Conservation (phyloP, 2,888 invertebrate species). For the Hanleya hanleyi region DNA sequence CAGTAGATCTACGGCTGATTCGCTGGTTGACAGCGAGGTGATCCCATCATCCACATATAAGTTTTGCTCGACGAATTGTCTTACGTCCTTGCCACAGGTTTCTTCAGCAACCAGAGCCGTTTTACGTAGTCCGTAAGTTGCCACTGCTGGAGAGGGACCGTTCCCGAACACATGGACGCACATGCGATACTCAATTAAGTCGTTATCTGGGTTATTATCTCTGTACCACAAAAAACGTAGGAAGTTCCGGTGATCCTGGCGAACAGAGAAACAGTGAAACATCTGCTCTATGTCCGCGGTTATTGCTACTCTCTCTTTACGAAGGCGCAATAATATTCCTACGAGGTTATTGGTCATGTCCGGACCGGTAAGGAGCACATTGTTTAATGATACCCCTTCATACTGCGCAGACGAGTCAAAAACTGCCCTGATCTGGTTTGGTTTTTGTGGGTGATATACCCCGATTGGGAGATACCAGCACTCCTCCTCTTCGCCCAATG, state of each 20-base stretch:
- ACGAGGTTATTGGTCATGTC: too few species aligned
- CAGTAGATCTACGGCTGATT: slow-evolving; percentile 32
- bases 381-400: too few species aligned
- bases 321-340: too few species aligned
- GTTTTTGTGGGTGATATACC: too few species aligned
- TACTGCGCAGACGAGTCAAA: too few species aligned
- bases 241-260: slow-evolving; percentile 18
- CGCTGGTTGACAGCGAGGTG: slow-evolving; percentile 19
- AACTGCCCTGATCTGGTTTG: too few species aligned
- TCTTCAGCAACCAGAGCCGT: slow-evolving; percentile 11
- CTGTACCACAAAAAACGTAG: slow-evolving; percentile 21
- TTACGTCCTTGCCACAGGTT: slow-evolving; percentile 23
- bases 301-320: too few species aligned
- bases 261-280: slow-evolving; percentile 23
- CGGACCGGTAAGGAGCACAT: too few species aligned
- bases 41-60: slow-evolving; percentile 47
- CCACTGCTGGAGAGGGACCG: slow-evolving; percentile 21
- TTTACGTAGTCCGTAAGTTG: slow-evolving; percentile 15
- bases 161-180: slow-evolving; percentile 34
- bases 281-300: slow-evolving; percentile 28
- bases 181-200: slow-evolving; percentile 23
- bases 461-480: too few species aligned
- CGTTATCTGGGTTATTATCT: slow-evolving; percentile 16
- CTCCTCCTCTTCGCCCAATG: too few species aligned
- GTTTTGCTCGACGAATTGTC: slow-evolving; percentile 29